A percentile compares a stretch with the other conserved stretches of the same genome.
Evolutionary conservation across 2,888 invertebrate species (phyloP).

Genomic region (Lycaena phlaeas): DNA sequence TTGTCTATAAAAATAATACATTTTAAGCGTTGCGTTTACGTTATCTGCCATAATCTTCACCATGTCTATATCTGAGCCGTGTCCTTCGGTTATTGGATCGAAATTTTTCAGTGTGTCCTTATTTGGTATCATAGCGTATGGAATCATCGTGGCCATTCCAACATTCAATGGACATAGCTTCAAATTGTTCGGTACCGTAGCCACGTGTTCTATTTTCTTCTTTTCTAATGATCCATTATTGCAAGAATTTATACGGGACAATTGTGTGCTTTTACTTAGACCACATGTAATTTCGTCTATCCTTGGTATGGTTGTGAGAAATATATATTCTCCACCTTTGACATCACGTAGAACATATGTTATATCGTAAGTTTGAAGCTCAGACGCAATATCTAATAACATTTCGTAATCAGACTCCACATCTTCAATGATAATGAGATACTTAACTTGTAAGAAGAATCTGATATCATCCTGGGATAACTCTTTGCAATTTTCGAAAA

Average conservation of each 20-base stretch:
- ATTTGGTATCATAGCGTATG: slow-evolving; percentile 34
- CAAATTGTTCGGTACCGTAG: slow-evolving; percentile 31
- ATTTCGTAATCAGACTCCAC: slow-evolving; percentile 8
- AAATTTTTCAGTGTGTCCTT: slow-evolving; percentile 26
- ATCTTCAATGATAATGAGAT: slow-evolving; percentile 14
- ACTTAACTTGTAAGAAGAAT: slow-evolving; percentile 6
- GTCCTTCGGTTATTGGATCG: slow-evolving; percentile 27
- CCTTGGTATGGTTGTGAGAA: slow-evolving; percentile 30
- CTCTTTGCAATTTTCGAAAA: slow-evolving; percentile 11
- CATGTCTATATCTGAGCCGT: slow-evolving; percentile 43
- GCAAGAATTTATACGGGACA: slow-evolving; percentile 30
- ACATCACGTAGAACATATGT: slow-evolving; percentile 28
- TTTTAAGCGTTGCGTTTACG: slow-evolving; percentile 37
- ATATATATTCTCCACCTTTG: slow-evolving; percentile 14
- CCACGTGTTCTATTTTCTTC: slow-evolving; percentile 10
- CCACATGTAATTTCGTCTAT: slow-evolving; percentile 32
- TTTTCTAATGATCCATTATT: slow-evolving; percentile 24
- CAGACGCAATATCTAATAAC: slow-evolving; percentile 22
- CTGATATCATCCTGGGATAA: slow-evolving; percentile 3
- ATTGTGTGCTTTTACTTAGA: slow-evolving; percentile 17
- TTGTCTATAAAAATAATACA: slow-evolving; percentile 30
- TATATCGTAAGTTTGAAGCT: slow-evolving; percentile 27
- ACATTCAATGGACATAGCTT: slow-evolving; percentile 40
- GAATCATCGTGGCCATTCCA: slow-evolving; percentile 37
- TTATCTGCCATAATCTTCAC: slow-evolving; percentile 40